Evolutionary conservation across 2,113 vertebrate genomes (phyloP).

Genomic region (Zosterops japonicus): DNA sequence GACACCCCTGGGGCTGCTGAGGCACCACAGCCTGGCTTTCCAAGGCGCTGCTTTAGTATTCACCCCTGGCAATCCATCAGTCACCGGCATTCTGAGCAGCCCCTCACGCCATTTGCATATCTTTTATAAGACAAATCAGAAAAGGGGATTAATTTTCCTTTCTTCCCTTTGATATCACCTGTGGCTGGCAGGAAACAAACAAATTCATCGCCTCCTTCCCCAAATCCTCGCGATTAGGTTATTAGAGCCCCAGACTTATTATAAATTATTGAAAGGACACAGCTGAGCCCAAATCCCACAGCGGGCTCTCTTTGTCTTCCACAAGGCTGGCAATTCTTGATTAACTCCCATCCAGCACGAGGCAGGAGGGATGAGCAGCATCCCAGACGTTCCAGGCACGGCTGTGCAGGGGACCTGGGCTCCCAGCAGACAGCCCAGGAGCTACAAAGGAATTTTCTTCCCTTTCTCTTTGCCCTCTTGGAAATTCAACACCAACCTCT

Average conservation of each 20-base stretch:
- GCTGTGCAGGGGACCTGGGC: background rate
- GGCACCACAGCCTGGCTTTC: background rate
- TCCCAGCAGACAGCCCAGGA: background rate
- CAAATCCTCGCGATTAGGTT: constrained; percentile 42
- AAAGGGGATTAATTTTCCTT: constrained; percentile 37
- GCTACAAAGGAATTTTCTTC: background rate
- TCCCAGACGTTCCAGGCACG: rapidly evolving
- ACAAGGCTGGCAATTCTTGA: background rate
- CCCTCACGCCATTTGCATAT: constrained; percentile 7
- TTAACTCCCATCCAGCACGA: background rate
- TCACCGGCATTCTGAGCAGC: background rate
- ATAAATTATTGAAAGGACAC: constrained; percentile 47
- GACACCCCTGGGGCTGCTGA: background rate
- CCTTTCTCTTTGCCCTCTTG: background rate
- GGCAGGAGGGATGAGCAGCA: background rate
- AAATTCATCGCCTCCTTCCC: constrained; percentile 8
- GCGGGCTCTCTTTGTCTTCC: background rate
- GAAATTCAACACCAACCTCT: background rate
- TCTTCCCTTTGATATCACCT: constrained; percentile 28
- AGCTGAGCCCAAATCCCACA: constrained; percentile 34
- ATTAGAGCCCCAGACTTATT: constrained; percentile 13
- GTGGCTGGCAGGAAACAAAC: constrained; percentile 33
- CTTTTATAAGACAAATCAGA: constrained; percentile 38
- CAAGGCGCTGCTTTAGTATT: background rate
- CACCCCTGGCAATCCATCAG: background rate